A percentile compares a stretch with the other conserved stretches of the same genome.
Conservation (phyloP, 2,888 invertebrate genomes). For the Metopia argyrocephala region DNA sequence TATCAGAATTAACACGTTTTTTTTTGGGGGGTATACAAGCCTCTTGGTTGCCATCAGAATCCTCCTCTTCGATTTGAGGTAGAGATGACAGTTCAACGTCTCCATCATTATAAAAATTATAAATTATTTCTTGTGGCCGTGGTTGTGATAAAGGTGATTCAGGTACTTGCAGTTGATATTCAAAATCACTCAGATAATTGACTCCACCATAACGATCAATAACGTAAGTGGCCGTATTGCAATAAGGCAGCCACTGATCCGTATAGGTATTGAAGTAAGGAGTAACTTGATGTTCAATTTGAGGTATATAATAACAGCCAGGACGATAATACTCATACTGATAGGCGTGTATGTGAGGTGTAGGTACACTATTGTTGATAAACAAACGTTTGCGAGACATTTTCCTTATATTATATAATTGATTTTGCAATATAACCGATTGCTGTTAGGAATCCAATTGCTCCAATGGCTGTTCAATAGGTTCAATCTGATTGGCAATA, state of each 20-base stretch:
- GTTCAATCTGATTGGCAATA: conserved; percentile 69
- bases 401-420: background rate
- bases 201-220: conserved; percentile 65
- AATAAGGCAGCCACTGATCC: conserved; percentile 59
- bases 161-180: conserved; percentile 65
- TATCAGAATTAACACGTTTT: conserved; percentile 51
- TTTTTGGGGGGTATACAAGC: conserved; percentile 64
- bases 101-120: conserved; percentile 45
- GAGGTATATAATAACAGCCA: conserved; percentile 68
- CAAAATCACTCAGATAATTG: conserved; percentile 68
- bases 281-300: conserved; percentile 44
- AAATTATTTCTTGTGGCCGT: conserved; percentile 31
- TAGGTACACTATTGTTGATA: conserved; percentile 5
- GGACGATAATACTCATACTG: conserved; percentile 69
- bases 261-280: conserved; percentile 52
- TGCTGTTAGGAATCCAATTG: conserved; percentile 49
- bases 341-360: conserved; percentile 59
- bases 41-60: conserved; percentile 47
- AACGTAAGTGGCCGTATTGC: conserved; percentile 66
- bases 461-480: conserved; percentile 64
- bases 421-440: background rate
- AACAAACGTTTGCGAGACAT: conserved; percentile 54
- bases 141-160: conserved; percentile 4
- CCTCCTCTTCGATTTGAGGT: conserved; percentile 56
- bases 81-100: conserved; percentile 36